A percentile compares a stretch with the other conserved stretches of the same genome.
Conservation (phyloP, 2,888 invertebrate genomes). For the Tineola bisselliella region DNA sequence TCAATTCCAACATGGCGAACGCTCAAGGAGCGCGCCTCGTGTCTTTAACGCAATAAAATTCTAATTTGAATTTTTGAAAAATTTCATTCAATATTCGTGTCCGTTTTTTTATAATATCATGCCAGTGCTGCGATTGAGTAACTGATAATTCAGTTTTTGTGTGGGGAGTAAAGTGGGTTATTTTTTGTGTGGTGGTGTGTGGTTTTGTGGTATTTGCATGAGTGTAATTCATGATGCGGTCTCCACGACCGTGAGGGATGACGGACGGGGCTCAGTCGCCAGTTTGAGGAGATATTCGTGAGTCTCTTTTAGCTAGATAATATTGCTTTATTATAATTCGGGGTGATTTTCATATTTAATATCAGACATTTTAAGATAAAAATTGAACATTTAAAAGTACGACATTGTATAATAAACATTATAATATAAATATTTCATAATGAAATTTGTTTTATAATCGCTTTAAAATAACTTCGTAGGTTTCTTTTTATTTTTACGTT, state of each 20-base stretch:
- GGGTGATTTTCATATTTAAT: too few species aligned
- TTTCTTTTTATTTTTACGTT: too few species aligned
- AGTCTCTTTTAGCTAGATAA: too few species aligned
- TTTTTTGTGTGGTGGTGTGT: slow-evolving; percentile 34
- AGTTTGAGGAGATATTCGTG: slow-evolving; percentile 29
- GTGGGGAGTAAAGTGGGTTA: slow-evolving; percentile 13
- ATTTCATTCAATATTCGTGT: neutral
- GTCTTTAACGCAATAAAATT: slow-evolving; percentile 35
- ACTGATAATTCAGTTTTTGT: neutral
- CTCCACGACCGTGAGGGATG: slow-evolving; percentile 40
- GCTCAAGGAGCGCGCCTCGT: slow-evolving; percentile 49
- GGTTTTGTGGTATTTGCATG: slow-evolving; percentile 46
- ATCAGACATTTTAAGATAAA: too few species aligned
- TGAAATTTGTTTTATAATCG: too few species aligned
- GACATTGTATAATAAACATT: too few species aligned
- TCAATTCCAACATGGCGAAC: slow-evolving; percentile 55
- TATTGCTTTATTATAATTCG: too few species aligned
- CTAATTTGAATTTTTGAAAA: slow-evolving; percentile 3
- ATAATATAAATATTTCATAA: too few species aligned
- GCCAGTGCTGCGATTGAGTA: slow-evolving; percentile 22
- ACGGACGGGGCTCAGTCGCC: slow-evolving; percentile 58
- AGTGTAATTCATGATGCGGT: slow-evolving; percentile 49
- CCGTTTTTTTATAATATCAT: slow-evolving; percentile 39
- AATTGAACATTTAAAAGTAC: too few species aligned
- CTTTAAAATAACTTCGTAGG: too few species aligned